These are phyloP conservation scores for Pachycephala philippinensis DNA, from an alignment of 2,113 vertebrate genomes.

Conservation along the genomic window DNA sequence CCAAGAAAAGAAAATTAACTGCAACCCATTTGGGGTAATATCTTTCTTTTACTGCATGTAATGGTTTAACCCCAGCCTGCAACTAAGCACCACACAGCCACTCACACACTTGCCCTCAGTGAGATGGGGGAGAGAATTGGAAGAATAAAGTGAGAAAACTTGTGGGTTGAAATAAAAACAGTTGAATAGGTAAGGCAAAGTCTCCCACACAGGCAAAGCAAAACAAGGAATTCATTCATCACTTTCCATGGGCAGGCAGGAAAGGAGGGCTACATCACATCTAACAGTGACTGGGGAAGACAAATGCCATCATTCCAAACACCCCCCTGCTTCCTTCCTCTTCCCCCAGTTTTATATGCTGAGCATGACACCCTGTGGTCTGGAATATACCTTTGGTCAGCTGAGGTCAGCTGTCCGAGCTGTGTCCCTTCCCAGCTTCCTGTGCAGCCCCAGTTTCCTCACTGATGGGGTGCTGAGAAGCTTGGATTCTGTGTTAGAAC, in stretches of 20 bases:
- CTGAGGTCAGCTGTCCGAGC: not conserved
- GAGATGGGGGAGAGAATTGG: not conserved
- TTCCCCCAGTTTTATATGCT: not conserved
- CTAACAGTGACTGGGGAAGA: not conserved
- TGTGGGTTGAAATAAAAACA: not conserved
- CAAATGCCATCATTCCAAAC: not conserved
- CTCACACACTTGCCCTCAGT: not conserved
- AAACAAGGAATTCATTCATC: not conserved
- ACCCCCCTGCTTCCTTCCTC: accelerated
- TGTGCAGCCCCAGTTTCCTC: not conserved
- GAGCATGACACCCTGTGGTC: too few relatives aligned
- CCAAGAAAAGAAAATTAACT: not conserved
- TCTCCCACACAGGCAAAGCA: not conserved
- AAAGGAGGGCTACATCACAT: not conserved
- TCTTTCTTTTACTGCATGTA: not conserved
- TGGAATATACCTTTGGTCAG: not conserved
- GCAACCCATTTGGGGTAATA: not conserved
- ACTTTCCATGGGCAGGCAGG: not conserved
- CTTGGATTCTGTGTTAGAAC: not conserved
- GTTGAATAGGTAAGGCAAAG: not conserved
- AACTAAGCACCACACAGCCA: not conserved
- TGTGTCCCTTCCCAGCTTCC: not conserved
- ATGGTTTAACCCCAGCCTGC: not conserved
- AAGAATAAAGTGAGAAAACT: not conserved
- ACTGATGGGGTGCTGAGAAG: not conserved